A percentile compares a stretch with the other conserved stretches of the same genome.
Evolutionary conservation across 1,140 invertebrate species (phyloP).

Genomic region (Trichomalopsis sarcophagae): DNA sequence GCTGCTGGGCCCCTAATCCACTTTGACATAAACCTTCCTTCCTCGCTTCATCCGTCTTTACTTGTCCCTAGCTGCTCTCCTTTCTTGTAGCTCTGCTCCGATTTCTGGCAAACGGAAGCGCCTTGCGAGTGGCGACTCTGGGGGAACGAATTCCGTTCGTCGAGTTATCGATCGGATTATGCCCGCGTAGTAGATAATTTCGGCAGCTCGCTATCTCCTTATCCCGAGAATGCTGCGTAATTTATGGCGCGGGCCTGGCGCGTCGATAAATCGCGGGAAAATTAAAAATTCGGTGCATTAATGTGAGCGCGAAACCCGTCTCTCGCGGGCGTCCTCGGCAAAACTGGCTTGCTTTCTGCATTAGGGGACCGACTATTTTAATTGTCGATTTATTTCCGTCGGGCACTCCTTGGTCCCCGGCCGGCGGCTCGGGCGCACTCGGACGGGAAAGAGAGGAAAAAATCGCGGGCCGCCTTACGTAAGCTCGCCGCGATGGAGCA

Average conservation of each 20-base stretch:
- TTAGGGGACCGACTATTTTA: slow-evolving; percentile 1
- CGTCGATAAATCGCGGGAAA: not conserved
- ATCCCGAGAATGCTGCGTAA: too few relatives aligned
- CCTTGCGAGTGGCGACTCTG: too few relatives aligned
- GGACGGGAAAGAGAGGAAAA: not conserved
- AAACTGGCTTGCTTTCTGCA: slow-evolving; percentile 30
- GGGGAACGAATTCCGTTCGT: too few relatives aligned
- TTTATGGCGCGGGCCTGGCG: too few relatives aligned
- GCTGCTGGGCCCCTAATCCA: slow-evolving; percentile 58
- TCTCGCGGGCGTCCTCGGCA: slow-evolving; percentile 11
- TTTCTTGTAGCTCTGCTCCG: too few relatives aligned
- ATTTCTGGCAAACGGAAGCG: too few relatives aligned
- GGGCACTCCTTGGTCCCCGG: not conserved
- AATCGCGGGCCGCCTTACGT: not conserved
- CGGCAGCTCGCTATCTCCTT: too few relatives aligned
- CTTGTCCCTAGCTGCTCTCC: too few relatives aligned
- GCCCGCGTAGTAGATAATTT: too few relatives aligned
- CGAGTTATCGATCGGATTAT: too few relatives aligned
- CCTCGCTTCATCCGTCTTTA: not conserved
- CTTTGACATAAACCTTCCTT: slow-evolving; percentile 60
- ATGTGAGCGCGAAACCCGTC: slow-evolving; percentile 23
- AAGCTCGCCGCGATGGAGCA: not conserved
- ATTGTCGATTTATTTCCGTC: slow-evolving; percentile 19
- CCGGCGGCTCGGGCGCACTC: not conserved
- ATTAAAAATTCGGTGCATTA: slow-evolving; percentile 24